Evolutionary conservation across 2,113 vertebrate genomes (phyloP), one percentile per base, ranked within the genome.

Genomic region (Salvator merianae): DNA sequence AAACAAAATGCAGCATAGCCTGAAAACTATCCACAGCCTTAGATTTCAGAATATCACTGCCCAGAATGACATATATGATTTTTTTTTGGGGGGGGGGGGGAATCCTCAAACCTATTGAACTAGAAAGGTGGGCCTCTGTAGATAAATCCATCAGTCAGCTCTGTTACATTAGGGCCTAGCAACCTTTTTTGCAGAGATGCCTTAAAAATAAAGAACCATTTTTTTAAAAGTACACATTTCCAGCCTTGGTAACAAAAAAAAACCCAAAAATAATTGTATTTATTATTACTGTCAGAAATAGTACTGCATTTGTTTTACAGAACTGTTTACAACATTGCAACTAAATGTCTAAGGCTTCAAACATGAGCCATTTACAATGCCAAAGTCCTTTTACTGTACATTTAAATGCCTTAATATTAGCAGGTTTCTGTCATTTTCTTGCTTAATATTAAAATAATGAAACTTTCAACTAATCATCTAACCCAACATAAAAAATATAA

Each of bases 81-180:
- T n/a, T n/a, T n/a, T 5, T 53, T 13, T 9, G 50, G 50, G 16
- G 16, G 16, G 18, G 55, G 55, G 55, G 14, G 3, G 5, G 18
- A 59, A 59, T 80, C 3, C 0, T 4, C 4, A 0, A 79, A 34
- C 59, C 53, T 7, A 0, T 80, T 59, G 1, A 89, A 76, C 55
- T 66, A 63, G 78, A 79, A 75, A 0, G 0, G 2, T 84, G 30
- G 76, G 13, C 66, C 53, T 75, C 0, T 0, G 47, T 70, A 59
- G 30, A 81, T 50, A 4, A 81, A 88, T 75, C 89, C 84, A 87
- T 82, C 62, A 85, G 83, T 94, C 87, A 5, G 63, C 82, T 83
- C 62, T 73, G 88, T 50, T 34, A 2, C 82, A 62, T 14, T 34
- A 47, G 6, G 84, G 80, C 74, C 75, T 1, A 1, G 86, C 40